A percentile compares a stretch with the other conserved stretches of the same genome.
Evolutionary conservation across 2,888 invertebrate species (phyloP).

Genomic region (Podabrus alpinus): DNA sequence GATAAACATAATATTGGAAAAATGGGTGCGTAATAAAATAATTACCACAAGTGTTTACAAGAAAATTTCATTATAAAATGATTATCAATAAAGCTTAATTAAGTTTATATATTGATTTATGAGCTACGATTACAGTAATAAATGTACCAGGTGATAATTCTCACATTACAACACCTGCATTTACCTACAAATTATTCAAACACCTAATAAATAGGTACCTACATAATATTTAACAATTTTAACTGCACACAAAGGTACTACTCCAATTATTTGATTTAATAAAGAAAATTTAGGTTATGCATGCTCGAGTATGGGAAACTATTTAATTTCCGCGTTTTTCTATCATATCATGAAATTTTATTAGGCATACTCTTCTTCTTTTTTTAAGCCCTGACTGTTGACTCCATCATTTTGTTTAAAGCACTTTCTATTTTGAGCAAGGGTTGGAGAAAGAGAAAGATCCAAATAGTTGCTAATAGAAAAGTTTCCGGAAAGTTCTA

Average conservation of each 20-base stretch:
- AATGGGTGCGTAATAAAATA: slow-evolving; percentile 1
- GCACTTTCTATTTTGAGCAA: no score
- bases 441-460: no score
- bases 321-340: no score
- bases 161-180: slow-evolving; percentile 6
- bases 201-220: background rate
- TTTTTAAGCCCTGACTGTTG: no score
- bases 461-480: no score
- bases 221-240: background rate
- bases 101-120: slow-evolving; percentile 23
- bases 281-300: background rate
- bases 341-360: no score
- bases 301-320: no score
- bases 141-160: slow-evolving; percentile 12
- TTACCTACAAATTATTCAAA: slow-evolving; percentile 1
- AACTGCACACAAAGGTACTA: background rate
- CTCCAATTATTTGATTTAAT: background rate
- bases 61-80: slow-evolving; percentile 4
- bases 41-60: slow-evolving; percentile 1
- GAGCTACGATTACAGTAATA: slow-evolving; percentile 11
- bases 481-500: no score
- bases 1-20: background rate
- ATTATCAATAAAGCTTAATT: slow-evolving; percentile 13
- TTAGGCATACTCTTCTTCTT: no score
- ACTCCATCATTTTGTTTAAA: no score